Evolutionary conservation across 2,113 vertebrate species (phyloP), one percentile per base, ranked within the genome.

Genomic region (Anoura caudifer): DNA sequence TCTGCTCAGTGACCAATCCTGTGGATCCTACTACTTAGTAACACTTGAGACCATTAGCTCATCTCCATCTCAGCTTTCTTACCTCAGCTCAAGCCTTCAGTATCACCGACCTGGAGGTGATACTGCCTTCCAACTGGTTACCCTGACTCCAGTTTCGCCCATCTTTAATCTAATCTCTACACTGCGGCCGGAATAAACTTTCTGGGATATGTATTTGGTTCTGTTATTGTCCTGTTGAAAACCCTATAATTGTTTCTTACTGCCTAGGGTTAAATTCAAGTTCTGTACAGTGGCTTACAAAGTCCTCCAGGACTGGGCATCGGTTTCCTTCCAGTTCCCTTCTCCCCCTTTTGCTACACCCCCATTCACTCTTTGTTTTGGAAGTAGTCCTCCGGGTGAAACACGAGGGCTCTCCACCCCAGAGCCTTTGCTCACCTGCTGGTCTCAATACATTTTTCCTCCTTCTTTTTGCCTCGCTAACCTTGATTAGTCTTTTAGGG

Each of bases 171-270:
- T 67, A 47, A 56, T 61, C 28, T 80, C 79, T 36, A 80, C 4
- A 41, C 22, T 61, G 75, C 20, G 73, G 22, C 31, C 47, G 43
- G 36, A 36, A 81, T 76, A 69, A 76, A 70, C 43, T 52, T 96
- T 22, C 50, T 65, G 73, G 59, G 38, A 45, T 67, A 67, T 52
- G 31, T 65, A 47, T 72, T 73, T 73, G 41, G 13, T 54, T 28
- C 50, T 86, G 17, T 77, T 22, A 20, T 59, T 90, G 63, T 90
- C 79, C 70, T 95, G 22, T 63, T 77, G 76, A 92, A 96, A 90
- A 36, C 24, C 12, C 45, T 94, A 45, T 12, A 36, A 12, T 72
- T 67, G n/a, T 45, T 93, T 87, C 41, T 65, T 52, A 61, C n/a
- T 31, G 16, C 36, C 11, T 73, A 10, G 20, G 7, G 65, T 80